Percentiles rank a stretch among this genome's conserved stretches.
These are phyloP conservation scores for Scrobipalpa costella DNA, from an alignment of 2,888 invertebrate species.

Conservation along the genomic window DNA sequence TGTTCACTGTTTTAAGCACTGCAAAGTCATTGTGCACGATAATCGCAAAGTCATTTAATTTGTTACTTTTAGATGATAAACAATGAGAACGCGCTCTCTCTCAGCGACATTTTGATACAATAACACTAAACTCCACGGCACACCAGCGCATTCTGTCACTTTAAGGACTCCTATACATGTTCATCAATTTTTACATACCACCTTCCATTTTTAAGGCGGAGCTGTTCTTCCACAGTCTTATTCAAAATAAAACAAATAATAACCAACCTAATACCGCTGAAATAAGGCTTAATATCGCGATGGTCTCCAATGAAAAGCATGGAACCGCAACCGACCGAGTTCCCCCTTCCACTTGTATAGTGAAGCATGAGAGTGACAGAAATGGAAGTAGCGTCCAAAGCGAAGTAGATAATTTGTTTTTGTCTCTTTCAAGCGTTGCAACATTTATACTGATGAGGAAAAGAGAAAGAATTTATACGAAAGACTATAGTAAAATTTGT, in stretches of 20 bases:
- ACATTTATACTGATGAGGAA: constrained; percentile 39
- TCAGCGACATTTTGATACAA: constrained; percentile 79
- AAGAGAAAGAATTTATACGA: constrained; percentile 48
- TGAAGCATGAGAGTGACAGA: constrained; percentile 56
- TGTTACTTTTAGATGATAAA: constrained; percentile 80
- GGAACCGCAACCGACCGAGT: constrained; percentile 57
- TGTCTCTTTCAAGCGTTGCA: constrained; percentile 44
- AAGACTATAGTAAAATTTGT: constrained; percentile 73
- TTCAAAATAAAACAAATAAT: constrained; percentile 36
- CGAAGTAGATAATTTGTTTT: constrained; percentile 37
- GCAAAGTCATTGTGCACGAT: constrained; percentile 48
- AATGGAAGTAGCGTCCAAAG: constrained; percentile 52
- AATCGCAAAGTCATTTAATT: constrained; percentile 77
- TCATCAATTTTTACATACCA: constrained; percentile 82
- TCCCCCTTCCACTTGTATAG: constrained; percentile 62
- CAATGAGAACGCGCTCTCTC: constrained; percentile 70
- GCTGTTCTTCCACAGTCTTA: constrained; percentile 71
- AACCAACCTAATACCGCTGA: constrained; percentile 17
- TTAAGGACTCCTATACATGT: constrained; percentile 81
- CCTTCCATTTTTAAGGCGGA: constrained; percentile 82
- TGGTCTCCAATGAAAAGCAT: constrained; percentile 44
- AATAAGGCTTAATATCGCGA: constrained; percentile 37
- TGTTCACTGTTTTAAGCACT: constrained; percentile 44
- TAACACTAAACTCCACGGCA: constrained; percentile 74
- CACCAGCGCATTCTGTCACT: constrained; percentile 80